These are phyloP conservation scores for Pseudomyrmex dendroicus DNA, from an alignment of 1,140 invertebrate genomes.

Conservation along the genomic window DNA sequence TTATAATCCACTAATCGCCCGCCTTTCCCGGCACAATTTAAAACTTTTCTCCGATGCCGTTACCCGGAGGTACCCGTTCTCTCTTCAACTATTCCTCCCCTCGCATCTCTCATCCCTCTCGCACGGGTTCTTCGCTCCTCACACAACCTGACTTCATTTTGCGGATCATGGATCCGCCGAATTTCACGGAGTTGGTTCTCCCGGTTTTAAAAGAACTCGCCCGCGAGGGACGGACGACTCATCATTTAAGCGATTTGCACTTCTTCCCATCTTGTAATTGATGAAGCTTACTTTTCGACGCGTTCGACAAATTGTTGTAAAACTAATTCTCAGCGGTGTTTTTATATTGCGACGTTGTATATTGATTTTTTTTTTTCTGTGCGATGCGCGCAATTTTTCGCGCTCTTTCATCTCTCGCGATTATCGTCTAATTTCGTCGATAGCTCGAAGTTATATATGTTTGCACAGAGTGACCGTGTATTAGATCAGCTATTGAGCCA, in stretches of 20 bases:
- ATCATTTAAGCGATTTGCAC: constrained; percentile 50
- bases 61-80: constrained; percentile 63
- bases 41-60: constrained; percentile 79
- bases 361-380: too few relatives aligned
- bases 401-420: constrained; percentile 1
- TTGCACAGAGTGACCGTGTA: constrained; percentile 23
- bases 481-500: constrained; percentile 61
- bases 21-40: constrained; percentile 82
- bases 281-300: constrained; percentile 39
- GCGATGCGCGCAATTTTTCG: background rate
- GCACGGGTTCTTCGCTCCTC: constrained; percentile 31
- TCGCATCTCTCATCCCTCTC: constrained; percentile 52
- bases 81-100: constrained; percentile 60
- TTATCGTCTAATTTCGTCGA: background rate
- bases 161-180: constrained; percentile 82
- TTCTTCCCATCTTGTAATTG: constrained; percentile 18
- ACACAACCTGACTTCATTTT: constrained; percentile 81
- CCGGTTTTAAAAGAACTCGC: constrained; percentile 12
- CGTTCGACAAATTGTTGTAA: constrained; percentile 7
- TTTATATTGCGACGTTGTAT: too few relatives aligned
- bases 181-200: constrained; percentile 73
- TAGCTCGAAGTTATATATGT: background rate
- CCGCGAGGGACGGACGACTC: background rate
- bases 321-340: background rate
- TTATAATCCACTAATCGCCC: constrained; percentile 84